These are phyloP conservation scores for Brachynemurus nebulosus DNA, from an alignment of 2,888 invertebrate species.

Conservation along the genomic window DNA sequence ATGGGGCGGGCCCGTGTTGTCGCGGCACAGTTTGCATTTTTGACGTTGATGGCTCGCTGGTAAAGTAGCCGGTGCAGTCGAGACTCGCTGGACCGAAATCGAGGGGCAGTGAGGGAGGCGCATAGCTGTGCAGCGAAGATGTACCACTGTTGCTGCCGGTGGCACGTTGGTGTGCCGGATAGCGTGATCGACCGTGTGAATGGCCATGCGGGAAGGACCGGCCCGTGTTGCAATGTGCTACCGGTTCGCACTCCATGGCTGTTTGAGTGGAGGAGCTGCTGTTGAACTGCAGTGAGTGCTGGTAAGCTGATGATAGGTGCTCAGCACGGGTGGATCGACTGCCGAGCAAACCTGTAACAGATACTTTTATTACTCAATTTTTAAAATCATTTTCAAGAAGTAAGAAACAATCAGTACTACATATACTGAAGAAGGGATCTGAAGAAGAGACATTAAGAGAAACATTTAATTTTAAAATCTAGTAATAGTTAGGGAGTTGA, in stretches of 20 bases:
- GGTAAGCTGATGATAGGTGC: constrained; percentile 19
- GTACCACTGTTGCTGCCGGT: constrained; percentile 23
- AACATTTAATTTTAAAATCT: too few species aligned
- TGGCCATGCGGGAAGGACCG: constrained; percentile 14
- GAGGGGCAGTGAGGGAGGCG: constrained; percentile 29
- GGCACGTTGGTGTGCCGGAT: constrained; percentile 23
- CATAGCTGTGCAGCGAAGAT: constrained; percentile 33
- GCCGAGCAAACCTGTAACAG: constrained; percentile 32
- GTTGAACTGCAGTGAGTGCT: constrained; percentile 19
- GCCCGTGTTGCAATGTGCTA: constrained; percentile 25
- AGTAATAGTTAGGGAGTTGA: too few species aligned
- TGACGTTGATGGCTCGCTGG: constrained; percentile 16
- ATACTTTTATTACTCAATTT: not conserved
- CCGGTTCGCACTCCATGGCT: constrained; percentile 63
- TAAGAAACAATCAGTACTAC: too few species aligned
- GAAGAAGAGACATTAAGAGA: too few species aligned
- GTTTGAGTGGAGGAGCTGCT: constrained; percentile 24
- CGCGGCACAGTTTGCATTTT: constrained; percentile 19
- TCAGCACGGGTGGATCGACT: constrained; percentile 26
- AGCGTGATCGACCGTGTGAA: constrained; percentile 16
- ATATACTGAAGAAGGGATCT: too few species aligned
- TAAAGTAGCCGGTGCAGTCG: constrained; percentile 25
- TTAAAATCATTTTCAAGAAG: not conserved
- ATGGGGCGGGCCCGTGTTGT: constrained; percentile 23
- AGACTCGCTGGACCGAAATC: constrained; percentile 31